phyloP scores from a whole-genome alignment of 2,888 invertebrate genomes.

The Campoplex nolae region DNA sequence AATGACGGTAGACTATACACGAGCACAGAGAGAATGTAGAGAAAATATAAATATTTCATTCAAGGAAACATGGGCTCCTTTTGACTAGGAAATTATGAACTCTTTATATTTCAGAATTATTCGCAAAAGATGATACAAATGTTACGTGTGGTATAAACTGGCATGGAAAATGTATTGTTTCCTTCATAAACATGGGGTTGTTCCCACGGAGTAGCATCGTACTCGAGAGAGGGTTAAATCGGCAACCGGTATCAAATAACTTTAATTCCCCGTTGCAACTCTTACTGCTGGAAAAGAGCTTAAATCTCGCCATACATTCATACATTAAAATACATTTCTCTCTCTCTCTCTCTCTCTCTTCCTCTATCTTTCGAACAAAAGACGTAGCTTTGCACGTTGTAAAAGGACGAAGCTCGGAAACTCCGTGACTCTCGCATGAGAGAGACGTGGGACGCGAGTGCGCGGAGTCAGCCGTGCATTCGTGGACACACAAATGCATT shows the following conservation, averaged over 20 bases:
- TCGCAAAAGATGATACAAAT: neutral
- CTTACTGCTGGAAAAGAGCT: neutral
- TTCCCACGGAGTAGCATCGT: neutral
- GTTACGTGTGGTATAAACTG: neutral
- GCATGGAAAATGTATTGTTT: neutral
- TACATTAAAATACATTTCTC: neutral
- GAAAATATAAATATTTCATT: neutral
- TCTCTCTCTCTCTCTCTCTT: conserved; percentile 9
- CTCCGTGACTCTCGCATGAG: conserved; percentile 31
- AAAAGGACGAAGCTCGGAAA: conserved; percentile 35
- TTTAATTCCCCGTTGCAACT: conserved; percentile 13
- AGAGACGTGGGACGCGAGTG: neutral
- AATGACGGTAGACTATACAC: neutral
- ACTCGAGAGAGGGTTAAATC: neutral
- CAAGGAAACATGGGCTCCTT: neutral
- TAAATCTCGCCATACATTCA: neutral
- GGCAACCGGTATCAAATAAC: conserved; percentile 16
- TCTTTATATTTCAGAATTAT: neutral
- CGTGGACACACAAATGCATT: conserved; percentile 79
- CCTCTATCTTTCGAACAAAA: neutral
- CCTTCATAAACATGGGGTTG: neutral
- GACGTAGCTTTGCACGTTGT: conserved; percentile 1
- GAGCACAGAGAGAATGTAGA: neutral
- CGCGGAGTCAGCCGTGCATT: conserved; percentile 66
- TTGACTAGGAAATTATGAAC: neutral